phyloP scores from a whole-genome alignment of 2,113 vertebrate genomes.

The Plecturocebus donacophilus region DNA sequence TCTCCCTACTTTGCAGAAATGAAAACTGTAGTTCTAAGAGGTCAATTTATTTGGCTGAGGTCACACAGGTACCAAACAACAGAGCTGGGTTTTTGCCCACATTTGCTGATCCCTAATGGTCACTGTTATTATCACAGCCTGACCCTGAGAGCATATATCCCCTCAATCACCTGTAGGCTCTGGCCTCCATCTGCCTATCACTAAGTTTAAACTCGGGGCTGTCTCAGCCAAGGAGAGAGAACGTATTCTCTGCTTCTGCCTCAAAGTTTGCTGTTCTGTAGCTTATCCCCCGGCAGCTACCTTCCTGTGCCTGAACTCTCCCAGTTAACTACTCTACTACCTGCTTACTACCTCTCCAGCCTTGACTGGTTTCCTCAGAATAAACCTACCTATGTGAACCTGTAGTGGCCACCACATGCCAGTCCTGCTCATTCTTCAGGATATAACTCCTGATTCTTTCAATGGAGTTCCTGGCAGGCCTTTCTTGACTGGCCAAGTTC shows the following conservation, averaged over 20 bases:
- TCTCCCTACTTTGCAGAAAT: not conserved
- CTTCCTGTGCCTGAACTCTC: not conserved
- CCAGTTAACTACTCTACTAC: not conserved
- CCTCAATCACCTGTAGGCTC: not conserved
- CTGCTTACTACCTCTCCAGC: not conserved
- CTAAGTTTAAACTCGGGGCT: not conserved
- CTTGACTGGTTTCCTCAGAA: not conserved
- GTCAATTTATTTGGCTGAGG: not conserved
- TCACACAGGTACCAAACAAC: not conserved
- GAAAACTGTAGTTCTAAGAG: not conserved
- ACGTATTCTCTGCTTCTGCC: not conserved
- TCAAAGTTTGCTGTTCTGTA: not conserved
- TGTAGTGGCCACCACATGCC: fast-evolving
- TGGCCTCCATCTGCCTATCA: not conserved
- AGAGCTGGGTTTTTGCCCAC: not conserved
- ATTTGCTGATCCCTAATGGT: not conserved
- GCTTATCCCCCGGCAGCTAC: not conserved
- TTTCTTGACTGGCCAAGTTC: not conserved
- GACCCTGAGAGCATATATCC: not conserved
- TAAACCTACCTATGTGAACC: not conserved
- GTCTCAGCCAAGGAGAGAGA: not conserved
- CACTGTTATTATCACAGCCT: not conserved
- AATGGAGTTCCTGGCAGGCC: not conserved
- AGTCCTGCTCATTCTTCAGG: not conserved
- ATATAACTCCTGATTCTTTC: not conserved